A percentile compares a stretch with the other conserved stretches of the same genome.
Conservation (phyloP, 64 coral and sea anemone species). For the Pocillopora damicornis region DNA sequence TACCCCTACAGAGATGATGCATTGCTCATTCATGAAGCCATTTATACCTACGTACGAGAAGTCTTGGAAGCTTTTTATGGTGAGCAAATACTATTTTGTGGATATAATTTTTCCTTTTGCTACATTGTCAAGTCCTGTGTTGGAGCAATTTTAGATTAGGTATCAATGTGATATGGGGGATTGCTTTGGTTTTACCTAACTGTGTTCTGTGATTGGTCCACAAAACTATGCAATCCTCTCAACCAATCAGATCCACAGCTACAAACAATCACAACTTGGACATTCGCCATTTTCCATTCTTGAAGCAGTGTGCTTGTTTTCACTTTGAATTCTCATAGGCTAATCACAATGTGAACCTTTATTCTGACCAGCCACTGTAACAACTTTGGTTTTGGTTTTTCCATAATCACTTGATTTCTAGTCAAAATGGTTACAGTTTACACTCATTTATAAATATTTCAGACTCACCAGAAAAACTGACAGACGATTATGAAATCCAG, state of each 20-base stretch:
- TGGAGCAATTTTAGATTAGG: no score
- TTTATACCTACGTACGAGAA: conserved; percentile 85
- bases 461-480: conserved; percentile 85
- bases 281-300: no score
- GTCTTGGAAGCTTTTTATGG: conserved; percentile 78
- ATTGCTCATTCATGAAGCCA: conserved; percentile 70
- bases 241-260: no score
- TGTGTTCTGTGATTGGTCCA: background rate
- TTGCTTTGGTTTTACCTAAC: no score
- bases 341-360: no score
- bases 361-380: no score
- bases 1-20: conserved; percentile 99
- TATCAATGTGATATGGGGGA: no score
- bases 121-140: no score
- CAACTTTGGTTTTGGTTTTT: no score
- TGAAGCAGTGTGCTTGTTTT: no score
- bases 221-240: background rate
- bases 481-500: conserved; percentile 88
- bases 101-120: background rate
- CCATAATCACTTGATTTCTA: background rate
- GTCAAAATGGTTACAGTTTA: background rate
- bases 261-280: no score
- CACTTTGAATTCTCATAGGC: no score
- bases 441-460: background rate
- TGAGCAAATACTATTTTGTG: conserved; percentile 8